Conservation (phyloP, 2,797 vertebrate genomes). For the Melanotaenia pygmaea region DNA sequence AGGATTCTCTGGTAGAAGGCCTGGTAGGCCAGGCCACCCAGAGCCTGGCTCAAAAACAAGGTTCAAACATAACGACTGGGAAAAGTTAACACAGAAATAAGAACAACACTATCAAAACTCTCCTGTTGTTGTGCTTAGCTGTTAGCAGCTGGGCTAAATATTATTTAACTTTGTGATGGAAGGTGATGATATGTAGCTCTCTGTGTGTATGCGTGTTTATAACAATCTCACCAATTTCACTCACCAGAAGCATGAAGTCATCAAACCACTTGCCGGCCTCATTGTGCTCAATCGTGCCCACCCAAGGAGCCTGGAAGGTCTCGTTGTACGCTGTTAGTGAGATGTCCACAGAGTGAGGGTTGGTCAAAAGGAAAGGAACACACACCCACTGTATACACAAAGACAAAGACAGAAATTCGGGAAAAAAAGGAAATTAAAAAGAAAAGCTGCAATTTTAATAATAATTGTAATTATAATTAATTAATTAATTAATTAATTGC, state of each 20-base stretch:
- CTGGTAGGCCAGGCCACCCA: conserved; percentile 79
- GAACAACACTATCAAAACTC: conserved; percentile 1
- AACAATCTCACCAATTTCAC: conserved; percentile 48
- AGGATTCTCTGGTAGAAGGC: conserved; percentile 81
- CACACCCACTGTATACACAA: conserved; percentile 76
- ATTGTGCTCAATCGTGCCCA: conserved; percentile 79
- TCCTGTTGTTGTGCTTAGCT: conserved; percentile 15
- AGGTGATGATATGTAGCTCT: background rate
- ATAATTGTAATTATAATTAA: too few species aligned
- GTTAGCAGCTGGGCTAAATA: conserved; percentile 14
- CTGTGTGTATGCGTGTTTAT: background rate
- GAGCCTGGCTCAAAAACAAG: conserved; percentile 67
- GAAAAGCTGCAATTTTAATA: too few species aligned
- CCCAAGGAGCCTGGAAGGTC: conserved; percentile 84
- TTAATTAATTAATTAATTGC: too few species aligned
- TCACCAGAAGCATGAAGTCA: conserved; percentile 81
- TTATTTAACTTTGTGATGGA: conserved; percentile 10
- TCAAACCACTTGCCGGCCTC: conserved; percentile 86
- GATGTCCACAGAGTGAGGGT: conserved; percentile 83
- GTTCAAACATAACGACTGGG: conserved; percentile 33
- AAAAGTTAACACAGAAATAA: conserved; percentile 9
- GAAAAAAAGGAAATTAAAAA: too few species aligned
- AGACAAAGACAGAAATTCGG: conserved; percentile 24
- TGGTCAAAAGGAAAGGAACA: conserved; percentile 84
- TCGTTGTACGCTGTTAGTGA: conserved; percentile 80